Evolutionary conservation across 2,113 vertebrate species (phyloP).

Genomic region (Colius striatus): DNA sequence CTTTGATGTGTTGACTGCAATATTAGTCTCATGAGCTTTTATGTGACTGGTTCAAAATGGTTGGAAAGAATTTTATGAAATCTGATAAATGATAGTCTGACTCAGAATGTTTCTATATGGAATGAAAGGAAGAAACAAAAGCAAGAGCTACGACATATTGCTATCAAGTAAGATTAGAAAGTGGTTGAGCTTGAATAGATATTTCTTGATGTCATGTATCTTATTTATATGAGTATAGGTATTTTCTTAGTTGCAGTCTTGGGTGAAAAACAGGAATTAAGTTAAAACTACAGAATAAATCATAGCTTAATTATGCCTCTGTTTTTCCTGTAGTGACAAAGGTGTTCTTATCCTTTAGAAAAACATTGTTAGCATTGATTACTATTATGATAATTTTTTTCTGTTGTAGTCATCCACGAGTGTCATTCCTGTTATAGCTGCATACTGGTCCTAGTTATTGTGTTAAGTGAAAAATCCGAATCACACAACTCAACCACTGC

Average conservation of each 20-base stretch:
- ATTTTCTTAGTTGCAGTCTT: background rate
- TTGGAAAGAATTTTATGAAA: background rate
- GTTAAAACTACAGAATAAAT: background rate
- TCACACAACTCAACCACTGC: background rate
- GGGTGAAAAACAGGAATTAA: background rate
- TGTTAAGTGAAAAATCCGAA: background rate
- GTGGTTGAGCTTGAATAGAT: background rate
- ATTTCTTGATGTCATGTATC: background rate
- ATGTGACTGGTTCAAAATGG: background rate
- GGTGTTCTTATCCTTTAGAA: background rate
- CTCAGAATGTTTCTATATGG: background rate
- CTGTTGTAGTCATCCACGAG: background rate
- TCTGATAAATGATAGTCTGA: background rate
- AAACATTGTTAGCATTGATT: background rate
- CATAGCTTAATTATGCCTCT: rapidly evolving
- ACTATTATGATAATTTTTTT: background rate
- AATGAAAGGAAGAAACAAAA: background rate
- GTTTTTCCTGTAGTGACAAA: background rate
- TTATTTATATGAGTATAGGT: background rate
- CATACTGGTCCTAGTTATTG: background rate
- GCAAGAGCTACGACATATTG: background rate
- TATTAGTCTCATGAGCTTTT: background rate
- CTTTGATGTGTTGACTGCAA: background rate
- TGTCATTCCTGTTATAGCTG: background rate
- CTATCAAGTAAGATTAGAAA: background rate